phyloP scores from a whole-genome alignment of 2,888 invertebrate species.

The Cosmopolites sordidus region DNA sequence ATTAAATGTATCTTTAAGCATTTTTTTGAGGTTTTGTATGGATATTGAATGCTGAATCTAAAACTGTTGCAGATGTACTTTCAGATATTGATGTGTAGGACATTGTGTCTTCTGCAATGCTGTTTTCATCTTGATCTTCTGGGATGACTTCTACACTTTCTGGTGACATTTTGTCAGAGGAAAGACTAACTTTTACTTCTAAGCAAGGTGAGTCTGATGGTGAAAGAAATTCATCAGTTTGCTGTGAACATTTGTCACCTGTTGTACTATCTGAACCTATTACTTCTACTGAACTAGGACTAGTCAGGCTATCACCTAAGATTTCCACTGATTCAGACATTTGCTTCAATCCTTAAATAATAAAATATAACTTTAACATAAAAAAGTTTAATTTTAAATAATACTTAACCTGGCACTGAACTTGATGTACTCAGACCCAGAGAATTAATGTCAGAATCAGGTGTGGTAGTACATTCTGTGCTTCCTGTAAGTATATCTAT shows the following conservation, averaged over 20 bases:
- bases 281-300: constrained; percentile 71
- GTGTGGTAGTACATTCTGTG: constrained; percentile 63
- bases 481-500: constrained; percentile 70
- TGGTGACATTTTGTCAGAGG: constrained; percentile 41
- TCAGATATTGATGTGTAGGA: constrained; percentile 74
- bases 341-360: constrained; percentile 52
- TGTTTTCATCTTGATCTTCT: constrained; percentile 60
- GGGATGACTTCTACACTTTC: constrained; percentile 59
- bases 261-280: constrained; percentile 53
- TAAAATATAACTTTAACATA: too few species aligned
- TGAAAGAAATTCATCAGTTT: constrained; percentile 43
- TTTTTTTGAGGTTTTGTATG: constrained; percentile 35
- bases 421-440: constrained; percentile 49
- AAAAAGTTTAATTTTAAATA: neutral
- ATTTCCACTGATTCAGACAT: constrained; percentile 77
- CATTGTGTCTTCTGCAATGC: constrained; percentile 71
- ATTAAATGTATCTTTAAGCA: constrained; percentile 37
- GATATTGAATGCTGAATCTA: constrained; percentile 49
- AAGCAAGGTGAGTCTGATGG: constrained; percentile 38
- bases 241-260: constrained; percentile 51
- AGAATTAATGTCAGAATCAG: constrained; percentile 66
- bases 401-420: constrained; percentile 38
- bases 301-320: constrained; percentile 64
- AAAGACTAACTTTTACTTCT: constrained; percentile 12
- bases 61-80: constrained; percentile 63